Percentiles rank a stretch among this genome's conserved stretches.
Conservation (phyloP, 1,140 invertebrate genomes). For the Drosophila guanche region DNA sequence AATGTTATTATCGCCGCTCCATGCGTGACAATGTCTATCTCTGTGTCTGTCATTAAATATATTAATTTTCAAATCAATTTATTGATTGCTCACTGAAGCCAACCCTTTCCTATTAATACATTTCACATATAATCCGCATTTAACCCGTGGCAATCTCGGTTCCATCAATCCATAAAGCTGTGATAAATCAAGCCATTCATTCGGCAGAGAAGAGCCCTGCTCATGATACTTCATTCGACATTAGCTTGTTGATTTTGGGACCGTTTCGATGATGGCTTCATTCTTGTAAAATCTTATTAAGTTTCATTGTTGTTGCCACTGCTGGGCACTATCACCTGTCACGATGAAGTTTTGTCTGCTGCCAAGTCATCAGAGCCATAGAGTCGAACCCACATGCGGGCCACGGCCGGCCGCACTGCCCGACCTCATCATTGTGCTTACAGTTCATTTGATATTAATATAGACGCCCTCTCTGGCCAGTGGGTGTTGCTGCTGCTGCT, state of each 20-base stretch:
- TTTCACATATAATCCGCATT: neutral
- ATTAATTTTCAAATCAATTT: slow-evolving; percentile 35
- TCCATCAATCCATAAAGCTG: slow-evolving; percentile 12
- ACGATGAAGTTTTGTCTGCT: slow-evolving; percentile 40
- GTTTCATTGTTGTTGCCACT: slow-evolving; percentile 42
- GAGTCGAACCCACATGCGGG: slow-evolving; percentile 30
- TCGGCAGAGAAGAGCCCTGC: slow-evolving; percentile 10
- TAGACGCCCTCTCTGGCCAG: slow-evolving; percentile 58
- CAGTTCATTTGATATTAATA: slow-evolving; percentile 81
- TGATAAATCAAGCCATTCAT: slow-evolving; percentile 23
- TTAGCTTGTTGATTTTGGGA: slow-evolving; percentile 44
- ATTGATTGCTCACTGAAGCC: slow-evolving; percentile 5
- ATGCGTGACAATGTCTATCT: slow-evolving; percentile 19
- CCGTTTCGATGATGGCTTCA: slow-evolving; percentile 37
- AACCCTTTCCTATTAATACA: neutral
- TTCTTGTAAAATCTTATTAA: slow-evolving; percentile 58
- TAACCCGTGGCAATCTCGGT: neutral
- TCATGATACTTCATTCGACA: slow-evolving; percentile 15
- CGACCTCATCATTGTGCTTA: slow-evolving; percentile 64
- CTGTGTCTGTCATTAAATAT: too few relatives aligned
- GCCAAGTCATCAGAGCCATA: neutral
- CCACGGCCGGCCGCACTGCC: neutral
- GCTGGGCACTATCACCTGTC: slow-evolving; percentile 26
- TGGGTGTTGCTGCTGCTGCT: slow-evolving; percentile 7
- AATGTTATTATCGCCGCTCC: slow-evolving; percentile 10